Evolutionary conservation across 2,888 invertebrate species (phyloP), one percentile per base, ranked within the genome.

Genomic region (Sinhomidia bicolor): DNA sequence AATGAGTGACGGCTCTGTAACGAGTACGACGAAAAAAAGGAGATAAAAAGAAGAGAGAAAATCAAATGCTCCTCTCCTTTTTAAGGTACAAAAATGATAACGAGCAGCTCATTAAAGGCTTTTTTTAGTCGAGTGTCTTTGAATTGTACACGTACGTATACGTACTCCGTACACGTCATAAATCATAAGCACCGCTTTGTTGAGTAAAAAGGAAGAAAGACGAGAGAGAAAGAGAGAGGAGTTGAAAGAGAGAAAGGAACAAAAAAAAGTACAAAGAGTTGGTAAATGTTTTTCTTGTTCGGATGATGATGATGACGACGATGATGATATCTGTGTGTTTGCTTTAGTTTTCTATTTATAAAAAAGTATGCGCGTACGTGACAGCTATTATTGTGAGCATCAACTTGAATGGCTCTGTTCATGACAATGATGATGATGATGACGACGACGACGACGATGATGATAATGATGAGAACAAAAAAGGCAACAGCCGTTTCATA

Each of bases 91-190:
- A 68, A 26, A 84, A 84, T 68, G 76, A 76, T 85, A 85, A 85
- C 76, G 76, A 78, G 84, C 76, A 85, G 57, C 84, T 85, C 84
- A 85, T 85, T 85, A 84, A 14, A 51, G 32, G 0, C 41, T 23
- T 36, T 29, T 41, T 23, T 54, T 60, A 14, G n/a, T 32, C 54
- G 54, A 51, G 10, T 14, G n/a, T n/a, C 71, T 68, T 0, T n/a
- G 1, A 29, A 6, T 29, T 62, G 62, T 29, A 57, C 20, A 57
- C 1, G 10, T 62, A 62, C 1, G 44, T 23, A 44, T 44, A n/a
- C n/a, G n/a, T n/a, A n/a, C n/a, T n/a, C n/a, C n/a, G n/a, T n/a
- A n/a, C n/a, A n/a, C n/a, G 44, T 36, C 29, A 51, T 32, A 0
- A 2, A 68, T 68, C 7, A 20, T 9, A 54, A 32, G 7, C 47